These are phyloP conservation scores for Hipparchia semele DNA, from an alignment of 2,888 invertebrate genomes.

Conservation along the genomic window DNA sequence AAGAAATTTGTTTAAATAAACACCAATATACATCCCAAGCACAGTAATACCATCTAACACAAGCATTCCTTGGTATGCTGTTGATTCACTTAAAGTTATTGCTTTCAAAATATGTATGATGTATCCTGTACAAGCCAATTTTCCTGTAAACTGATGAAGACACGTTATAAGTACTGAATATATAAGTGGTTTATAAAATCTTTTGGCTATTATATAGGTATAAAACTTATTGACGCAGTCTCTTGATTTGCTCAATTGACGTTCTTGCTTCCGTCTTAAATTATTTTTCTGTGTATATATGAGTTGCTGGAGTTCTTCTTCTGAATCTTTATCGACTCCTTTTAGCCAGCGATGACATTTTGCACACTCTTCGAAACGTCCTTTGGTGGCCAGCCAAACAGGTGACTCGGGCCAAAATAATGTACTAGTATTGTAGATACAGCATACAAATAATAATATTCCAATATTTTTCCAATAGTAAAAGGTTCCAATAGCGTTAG, in stretches of 20 bases:
- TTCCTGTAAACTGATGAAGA: conserved; percentile 41
- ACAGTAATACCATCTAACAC: conserved; percentile 45
- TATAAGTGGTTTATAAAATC: conserved; percentile 35
- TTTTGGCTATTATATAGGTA: conserved; percentile 12
- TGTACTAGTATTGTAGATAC: conserved; percentile 16
- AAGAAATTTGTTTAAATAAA: conserved; percentile 46
- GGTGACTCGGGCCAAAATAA: conserved; percentile 32
- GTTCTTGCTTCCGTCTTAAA: conserved; percentile 44
- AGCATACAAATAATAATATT: conserved; percentile 36
- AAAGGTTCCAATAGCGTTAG: conserved; percentile 50
- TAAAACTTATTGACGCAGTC: conserved; percentile 1
- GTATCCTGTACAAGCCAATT: conserved; percentile 40
- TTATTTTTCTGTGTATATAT: conserved; percentile 1
- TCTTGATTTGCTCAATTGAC: conserved; percentile 28
- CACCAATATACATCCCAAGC: conserved; percentile 57
- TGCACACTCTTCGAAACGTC: conserved; percentile 38
- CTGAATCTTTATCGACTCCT: conserved; percentile 35
- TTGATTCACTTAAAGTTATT: conserved; percentile 37
- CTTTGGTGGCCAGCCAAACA: conserved; percentile 21
- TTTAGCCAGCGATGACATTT: conserved; percentile 40
- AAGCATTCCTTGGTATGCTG: conserved; percentile 43
- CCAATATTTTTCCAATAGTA: conserved; percentile 47
- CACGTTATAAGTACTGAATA: conserved; percentile 20
- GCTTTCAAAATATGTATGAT: conserved; percentile 42
- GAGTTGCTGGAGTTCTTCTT: conserved; percentile 35